Percentiles rank a stretch among this genome's conserved stretches.
phyloP scores from a whole-genome alignment of 1,140 invertebrate species.

The Drosophila ercepeae region DNA sequence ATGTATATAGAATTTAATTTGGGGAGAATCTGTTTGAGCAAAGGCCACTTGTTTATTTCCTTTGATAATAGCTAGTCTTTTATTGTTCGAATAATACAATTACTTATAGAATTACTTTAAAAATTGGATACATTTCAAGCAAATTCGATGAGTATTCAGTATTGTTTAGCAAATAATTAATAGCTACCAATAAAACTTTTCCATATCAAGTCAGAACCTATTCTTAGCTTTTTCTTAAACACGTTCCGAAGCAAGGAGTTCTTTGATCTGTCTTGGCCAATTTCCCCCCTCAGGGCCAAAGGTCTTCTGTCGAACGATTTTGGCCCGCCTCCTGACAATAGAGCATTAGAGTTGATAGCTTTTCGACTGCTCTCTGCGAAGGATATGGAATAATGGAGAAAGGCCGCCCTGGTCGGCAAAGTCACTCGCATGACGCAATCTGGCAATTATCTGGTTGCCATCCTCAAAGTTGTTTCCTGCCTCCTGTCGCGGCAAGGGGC shows the following conservation, averaged over 20 bases:
- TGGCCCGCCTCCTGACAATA: neutral
- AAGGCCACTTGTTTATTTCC: slow-evolving; percentile 35
- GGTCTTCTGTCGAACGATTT: slow-evolving; percentile 24
- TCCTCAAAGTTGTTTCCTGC: slow-evolving; percentile 49
- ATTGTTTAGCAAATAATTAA: neutral
- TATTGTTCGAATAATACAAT: slow-evolving; percentile 15
- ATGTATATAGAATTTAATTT: slow-evolving; percentile 30
- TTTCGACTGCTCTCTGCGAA: slow-evolving; percentile 22
- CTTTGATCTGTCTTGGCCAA: slow-evolving; percentile 45
- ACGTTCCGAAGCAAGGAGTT: slow-evolving; percentile 1
- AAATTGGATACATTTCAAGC: neutral
- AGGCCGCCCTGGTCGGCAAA: slow-evolving; percentile 37
- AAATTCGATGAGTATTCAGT: too few species aligned
- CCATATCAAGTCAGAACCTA: neutral
- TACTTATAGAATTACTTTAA: slow-evolving; percentile 29
- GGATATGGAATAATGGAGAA: slow-evolving; percentile 24
- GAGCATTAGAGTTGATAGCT: slow-evolving; percentile 40
- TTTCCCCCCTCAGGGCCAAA: slow-evolving; percentile 32
- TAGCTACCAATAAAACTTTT: neutral
- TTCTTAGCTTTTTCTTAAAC: neutral
- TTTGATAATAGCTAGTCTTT: slow-evolving; percentile 3
- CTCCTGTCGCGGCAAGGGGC: slow-evolving; percentile 33
- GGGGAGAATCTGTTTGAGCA: slow-evolving; percentile 14
- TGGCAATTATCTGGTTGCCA: slow-evolving; percentile 70
- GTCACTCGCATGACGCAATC: slow-evolving; percentile 73